Base-by-base conservation (phyloP, 2,113 vertebrate species). In the Orycteropus afer region DNA sequence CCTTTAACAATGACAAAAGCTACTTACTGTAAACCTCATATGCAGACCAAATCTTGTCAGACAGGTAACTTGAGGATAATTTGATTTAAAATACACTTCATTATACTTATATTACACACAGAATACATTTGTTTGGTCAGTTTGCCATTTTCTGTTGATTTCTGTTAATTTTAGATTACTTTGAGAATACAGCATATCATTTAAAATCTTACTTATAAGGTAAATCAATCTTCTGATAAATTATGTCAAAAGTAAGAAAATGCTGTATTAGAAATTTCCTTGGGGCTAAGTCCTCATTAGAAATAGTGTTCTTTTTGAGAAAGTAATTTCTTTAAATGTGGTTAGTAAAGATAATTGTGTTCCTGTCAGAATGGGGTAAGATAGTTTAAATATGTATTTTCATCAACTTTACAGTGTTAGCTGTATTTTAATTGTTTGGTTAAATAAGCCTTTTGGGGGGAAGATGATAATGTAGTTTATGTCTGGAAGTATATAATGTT, bases 11-110 rank as follows among this genome's bases (percentile, higher is more conserved):
- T 99, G 98, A 99, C 99, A 3, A 99, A 99, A 98, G 99, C 99
- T 80, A 99, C 99, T 0, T 99, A 99, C 97, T 99, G 99, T 98
- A 99, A 99, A 97, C 99, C 99, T 86, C 99, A 99, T 97, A 99
- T 99, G 99, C 99, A 99, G 98, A 99, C 99, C 97, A 99, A 99
- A 92, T 99, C 98, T 67, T 98, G 99, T 96, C 99, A 99, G 97
- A 99, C 99, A 98, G 99, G 99, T 99, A 98, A 98, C 53, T 96
- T 76, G 91, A 92, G 65, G 86, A 81, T 61, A 59, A 42, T 80
- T 13, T 86, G 53, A 76, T 34, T 73, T 95, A 27, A 0, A 40
- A 4, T 49, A 0, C 57, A 23, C 27, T 78, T 90, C 47, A 42
- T 23, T 82, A 1, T 63, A 32, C 1, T 32, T 93, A 29, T 0